Evolutionary conservation across 2,888 invertebrate species (phyloP), one percentile per base, ranked within the genome.

Genomic region (Erebia palarica): DNA sequence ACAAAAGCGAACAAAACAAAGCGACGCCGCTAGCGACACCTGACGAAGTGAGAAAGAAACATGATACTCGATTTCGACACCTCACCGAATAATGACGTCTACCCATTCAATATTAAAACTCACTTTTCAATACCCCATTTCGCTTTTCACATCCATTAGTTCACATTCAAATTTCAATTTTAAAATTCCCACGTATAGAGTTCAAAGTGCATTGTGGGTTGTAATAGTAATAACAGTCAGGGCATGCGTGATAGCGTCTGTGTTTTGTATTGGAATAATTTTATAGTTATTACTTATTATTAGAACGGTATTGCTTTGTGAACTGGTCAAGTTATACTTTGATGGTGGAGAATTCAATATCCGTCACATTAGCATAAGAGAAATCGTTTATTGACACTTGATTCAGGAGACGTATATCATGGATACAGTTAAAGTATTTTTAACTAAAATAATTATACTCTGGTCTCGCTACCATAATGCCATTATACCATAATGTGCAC

Each of bases 41-140:
- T 91, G 90, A 90, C 85, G 89, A 88, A 89, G 91, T 91, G 91
- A 89, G 90, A 91, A 90, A 81, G 92, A 89, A 92, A 92, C 87
- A 86, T 82, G 91, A 92, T 91, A 90, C 86, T 80, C 70, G 71
- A 74, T 71, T 68, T 70, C 63, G 70, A 69, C 47, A 53, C 71
- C 47, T 61, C 71, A 68, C 60, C 21, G 68, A 51, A 74, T 76
- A 73, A 75, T 72, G 73, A 68, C 57, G 71, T 71, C 73, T 75
- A 77, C 68, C 10, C 59, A 18, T 59, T 65, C 57, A 53, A 65
- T 60, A 66, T 70, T 76, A 75, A 71, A 76, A 72, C 70, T 75
- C 74, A 74, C 66, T 73, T 70, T 76, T 47, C 69, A 57, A 73
- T 71, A 59, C 36, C 59, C 51, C n/a, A 60, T 59, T 70, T 67